Percentiles rank a stretch among this genome's conserved stretches.
phyloP scores from a whole-genome alignment of 2,888 invertebrate genomes.

The Graphium colonna region DNA sequence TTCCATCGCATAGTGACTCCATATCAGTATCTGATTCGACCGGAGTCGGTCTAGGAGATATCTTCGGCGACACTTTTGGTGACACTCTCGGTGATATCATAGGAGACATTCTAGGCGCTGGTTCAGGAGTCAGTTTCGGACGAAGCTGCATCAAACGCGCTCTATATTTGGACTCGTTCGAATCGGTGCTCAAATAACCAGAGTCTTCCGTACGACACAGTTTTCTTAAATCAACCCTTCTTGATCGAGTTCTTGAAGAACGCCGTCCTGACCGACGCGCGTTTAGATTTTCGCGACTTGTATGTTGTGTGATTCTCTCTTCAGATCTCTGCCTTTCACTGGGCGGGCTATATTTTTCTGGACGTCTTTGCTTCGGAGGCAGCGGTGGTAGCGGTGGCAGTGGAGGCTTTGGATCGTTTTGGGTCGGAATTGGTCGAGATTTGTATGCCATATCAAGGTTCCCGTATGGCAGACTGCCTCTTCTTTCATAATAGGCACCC shows the following conservation, averaged over 20 bases:
- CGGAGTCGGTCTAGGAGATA: not conserved
- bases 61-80: no score
- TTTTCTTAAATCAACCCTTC: constrained; percentile 64
- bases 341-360: constrained; percentile 57
- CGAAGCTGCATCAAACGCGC: constrained; percentile 68
- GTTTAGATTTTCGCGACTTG: constrained; percentile 56
- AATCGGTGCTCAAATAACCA: constrained; percentile 92
- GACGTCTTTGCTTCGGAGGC: constrained; percentile 58
- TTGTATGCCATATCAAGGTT: constrained; percentile 55
- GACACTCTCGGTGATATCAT: not conserved
- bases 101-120: constrained; percentile 34
- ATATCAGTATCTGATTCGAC: constrained; percentile 84
- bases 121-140: constrained; percentile 52
- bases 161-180: constrained; percentile 81
- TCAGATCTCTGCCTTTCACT: constrained; percentile 57
- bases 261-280: constrained; percentile 63
- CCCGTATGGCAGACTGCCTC: constrained; percentile 58
- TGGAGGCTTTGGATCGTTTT: constrained; percentile 62
- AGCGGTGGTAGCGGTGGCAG: constrained; percentile 63
- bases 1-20: constrained; percentile 88
- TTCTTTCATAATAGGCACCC: constrained; percentile 54
- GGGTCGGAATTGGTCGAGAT: constrained; percentile 52
- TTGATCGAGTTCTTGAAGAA: constrained; percentile 61
- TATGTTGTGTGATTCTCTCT: constrained; percentile 61
- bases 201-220: constrained; percentile 83